phyloP scores from a whole-genome alignment of 2,113 vertebrate species.

The Porphyrio hochstetteri region DNA sequence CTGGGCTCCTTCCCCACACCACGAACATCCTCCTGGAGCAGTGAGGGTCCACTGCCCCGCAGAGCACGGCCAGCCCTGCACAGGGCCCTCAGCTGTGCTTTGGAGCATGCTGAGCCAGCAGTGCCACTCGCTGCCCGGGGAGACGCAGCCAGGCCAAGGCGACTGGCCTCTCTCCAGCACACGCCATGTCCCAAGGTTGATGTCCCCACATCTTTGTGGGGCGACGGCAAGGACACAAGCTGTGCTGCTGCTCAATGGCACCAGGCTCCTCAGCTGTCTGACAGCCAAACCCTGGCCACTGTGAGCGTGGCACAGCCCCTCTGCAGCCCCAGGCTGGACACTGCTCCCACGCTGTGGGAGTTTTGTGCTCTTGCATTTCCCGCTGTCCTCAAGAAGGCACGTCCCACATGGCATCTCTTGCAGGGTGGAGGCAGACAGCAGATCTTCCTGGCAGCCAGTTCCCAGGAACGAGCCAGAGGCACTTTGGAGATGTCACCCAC shows the following conservation, averaged over 20 bases:
- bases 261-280: not conserved
- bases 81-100: rapidly evolving
- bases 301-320: not conserved
- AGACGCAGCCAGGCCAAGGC: not conserved
- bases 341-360: rapidly evolving
- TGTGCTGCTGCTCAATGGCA: not conserved
- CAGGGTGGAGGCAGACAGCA: not conserved
- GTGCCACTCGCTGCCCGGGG: rapidly evolving
- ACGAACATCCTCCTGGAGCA: not conserved
- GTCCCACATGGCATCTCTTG: rapidly evolving
- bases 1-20: not conserved
- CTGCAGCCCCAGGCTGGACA: not conserved
- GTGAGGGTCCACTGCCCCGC: rapidly evolving
- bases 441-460: not conserved
- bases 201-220: rapidly evolving
- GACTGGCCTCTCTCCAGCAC: rapidly evolving
- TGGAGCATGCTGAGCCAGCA: not conserved
- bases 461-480: not conserved
- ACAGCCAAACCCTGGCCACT: rapidly evolving
- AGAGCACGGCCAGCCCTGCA: not conserved
- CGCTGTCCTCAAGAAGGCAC: not conserved
- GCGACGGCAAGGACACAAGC: rapidly evolving
- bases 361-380: not conserved
- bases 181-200: rapidly evolving
- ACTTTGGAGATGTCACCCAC: not conserved